A percentile compares a stretch with the other conserved stretches of the same genome.
Evolutionary conservation across 2,797 vertebrate species (phyloP).

Genomic region (Peromyscus eremicus): DNA sequence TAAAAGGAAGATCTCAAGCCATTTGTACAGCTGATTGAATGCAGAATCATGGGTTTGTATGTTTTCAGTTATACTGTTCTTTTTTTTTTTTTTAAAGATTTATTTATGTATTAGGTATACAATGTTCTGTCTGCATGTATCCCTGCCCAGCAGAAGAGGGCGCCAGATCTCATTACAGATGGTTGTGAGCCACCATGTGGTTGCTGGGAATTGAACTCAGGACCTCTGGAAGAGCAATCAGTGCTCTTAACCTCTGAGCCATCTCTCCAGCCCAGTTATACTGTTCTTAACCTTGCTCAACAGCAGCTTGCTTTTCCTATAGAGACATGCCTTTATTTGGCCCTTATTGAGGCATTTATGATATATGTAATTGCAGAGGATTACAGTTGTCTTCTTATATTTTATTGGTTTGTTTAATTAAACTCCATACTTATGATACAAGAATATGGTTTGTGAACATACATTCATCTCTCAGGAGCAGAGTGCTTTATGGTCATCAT

Average conservation of each 20-base stretch:
- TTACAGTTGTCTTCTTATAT: background rate
- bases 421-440: slow-evolving; percentile 6
- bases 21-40: background rate
- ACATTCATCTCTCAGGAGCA: background rate
- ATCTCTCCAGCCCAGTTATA: too few relatives aligned
- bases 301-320: slow-evolving; percentile 17
- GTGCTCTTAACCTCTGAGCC: too few relatives aligned
- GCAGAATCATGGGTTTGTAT: background rate
- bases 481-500: background rate
- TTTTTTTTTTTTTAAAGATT: too few relatives aligned
- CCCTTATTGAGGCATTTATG: background rate
- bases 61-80: too few relatives aligned
- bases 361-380: background rate
- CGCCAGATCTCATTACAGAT: too few relatives aligned
- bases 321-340: background rate
- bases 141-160: too few relatives aligned
- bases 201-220: too few relatives aligned
- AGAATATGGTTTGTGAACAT: slow-evolving; percentile 14
- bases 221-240: too few relatives aligned
- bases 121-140: too few relatives aligned
- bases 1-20: slow-evolving; percentile 9
- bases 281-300: background rate
- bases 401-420: slow-evolving; percentile 23
- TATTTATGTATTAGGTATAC: too few relatives aligned
- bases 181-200: too few relatives aligned